Base-by-base conservation (phyloP, 2,888 invertebrate genomes). In the Rhyacophila evoluta region DNA sequence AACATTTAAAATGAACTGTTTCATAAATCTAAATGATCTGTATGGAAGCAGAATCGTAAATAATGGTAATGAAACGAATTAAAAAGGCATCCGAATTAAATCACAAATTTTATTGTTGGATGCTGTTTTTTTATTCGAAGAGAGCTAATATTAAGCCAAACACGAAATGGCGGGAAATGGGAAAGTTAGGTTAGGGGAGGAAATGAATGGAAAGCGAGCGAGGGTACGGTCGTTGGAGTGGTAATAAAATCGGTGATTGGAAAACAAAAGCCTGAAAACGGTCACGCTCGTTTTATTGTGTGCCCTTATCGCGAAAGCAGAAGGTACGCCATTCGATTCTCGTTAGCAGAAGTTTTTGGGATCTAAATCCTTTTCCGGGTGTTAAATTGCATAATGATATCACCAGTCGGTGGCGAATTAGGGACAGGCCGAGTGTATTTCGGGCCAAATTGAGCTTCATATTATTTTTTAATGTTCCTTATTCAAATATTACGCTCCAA, bases 131-230 rank as follows among this genome's bases (percentile, higher is more conserved):
- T 55, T 55, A 55, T 55, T 55, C 55, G 55, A 55, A 19, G 1
- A 55, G 55, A 55, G 55, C 55, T 55, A 55, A 55, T 55, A 55
- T 19, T 55, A 55, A 55, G 55, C 55, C 19, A 12, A 55, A 55
- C 55, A 55, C 55, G 55, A 55, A 55, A 55, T 55, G 55, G 19
- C 19, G 55, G 55, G 55, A 55, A 55, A 55, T 55, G 55, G 55
- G 55, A 55, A 55, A 55, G 55, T 55, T 55, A 55, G 55, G 55
- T 55, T 55, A 55, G 55, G 55, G 55, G 55, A 55, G 55, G 55
- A 55, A 55, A 55, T 55, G 55, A 55, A 55, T 55, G 55, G 55
- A 25, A 55, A 55, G 55, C 8, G 55, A 25, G 25, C 2, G 55
- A 25, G 25, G 55, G 55, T 8, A 25, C 15, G 55, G 55, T 55